Percentiles rank a stretch among this genome's conserved stretches.
These are phyloP conservation scores for Mus caroli DNA, from an alignment of 2,797 vertebrate species.

Conservation along the genomic window DNA sequence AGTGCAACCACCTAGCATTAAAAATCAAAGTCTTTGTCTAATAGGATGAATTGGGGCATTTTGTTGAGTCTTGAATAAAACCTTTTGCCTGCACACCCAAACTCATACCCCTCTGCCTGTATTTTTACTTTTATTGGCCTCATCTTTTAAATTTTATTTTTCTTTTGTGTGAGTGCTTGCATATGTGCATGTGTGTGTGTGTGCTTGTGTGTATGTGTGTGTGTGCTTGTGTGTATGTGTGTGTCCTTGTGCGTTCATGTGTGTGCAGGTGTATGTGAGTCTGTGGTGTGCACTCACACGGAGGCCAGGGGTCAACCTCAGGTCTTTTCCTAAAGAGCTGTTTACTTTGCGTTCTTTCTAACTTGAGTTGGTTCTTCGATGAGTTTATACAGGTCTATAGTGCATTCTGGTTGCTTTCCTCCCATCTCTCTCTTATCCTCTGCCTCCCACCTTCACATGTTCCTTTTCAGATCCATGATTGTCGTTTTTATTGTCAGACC, in stretches of 20 bases:
- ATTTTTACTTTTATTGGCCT: neutral
- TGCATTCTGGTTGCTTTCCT: neutral
- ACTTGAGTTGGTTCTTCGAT: neutral
- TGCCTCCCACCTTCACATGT: neutral
- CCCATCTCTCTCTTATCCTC: neutral
- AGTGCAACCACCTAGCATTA: neutral
- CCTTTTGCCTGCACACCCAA: neutral
- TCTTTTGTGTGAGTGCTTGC: neutral
- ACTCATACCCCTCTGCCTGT: neutral
- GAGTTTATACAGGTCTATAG: neutral
- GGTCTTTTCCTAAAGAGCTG: neutral
- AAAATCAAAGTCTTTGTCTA: neutral
- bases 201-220: too few species aligned
- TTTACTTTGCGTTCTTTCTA: neutral
- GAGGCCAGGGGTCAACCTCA: neutral
- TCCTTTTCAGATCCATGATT: neutral
- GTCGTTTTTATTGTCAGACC: neutral
- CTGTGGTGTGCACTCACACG: neutral
- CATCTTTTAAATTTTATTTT: neutral
- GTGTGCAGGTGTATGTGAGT: neutral
- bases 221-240: neutral
- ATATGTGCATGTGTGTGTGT: neutral
- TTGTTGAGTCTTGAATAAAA: neutral
- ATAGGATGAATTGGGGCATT: neutral
- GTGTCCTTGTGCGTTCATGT: neutral